Evolutionary conservation across 2,888 invertebrate genomes (phyloP).

Genomic region (Drosophila suboccidentalis): DNA sequence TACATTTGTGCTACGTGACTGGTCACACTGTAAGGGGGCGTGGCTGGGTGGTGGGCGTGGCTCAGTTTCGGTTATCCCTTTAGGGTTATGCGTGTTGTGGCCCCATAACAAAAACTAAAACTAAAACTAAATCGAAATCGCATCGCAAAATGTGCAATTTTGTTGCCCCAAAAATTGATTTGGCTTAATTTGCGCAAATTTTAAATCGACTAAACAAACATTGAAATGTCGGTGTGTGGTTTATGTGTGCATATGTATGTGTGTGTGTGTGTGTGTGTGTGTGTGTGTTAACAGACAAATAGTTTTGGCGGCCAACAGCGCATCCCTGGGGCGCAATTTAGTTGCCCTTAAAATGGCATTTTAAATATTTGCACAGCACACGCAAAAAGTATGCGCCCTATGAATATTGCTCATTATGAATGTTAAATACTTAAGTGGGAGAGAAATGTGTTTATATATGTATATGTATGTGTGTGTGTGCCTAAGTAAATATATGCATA

Average conservation of each 20-base stretch:
- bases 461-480: not conserved
- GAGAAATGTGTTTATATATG: not conserved
- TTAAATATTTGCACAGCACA: conserved; percentile 72
- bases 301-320: conserved; percentile 40
- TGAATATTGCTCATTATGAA: conserved; percentile 69
- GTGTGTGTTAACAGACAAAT: conserved; percentile 38
- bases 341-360: conserved; percentile 55
- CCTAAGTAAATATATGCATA: conserved; percentile 42
- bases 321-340: conserved; percentile 62
- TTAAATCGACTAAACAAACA: conserved; percentile 58
- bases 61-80: conserved; percentile 36
- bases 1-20: conserved; percentile 80
- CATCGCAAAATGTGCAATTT: conserved; percentile 63
- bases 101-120: conserved; percentile 51
- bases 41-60: not conserved
- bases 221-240: not conserved
- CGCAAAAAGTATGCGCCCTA: conserved; percentile 60
- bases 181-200: conserved; percentile 76
- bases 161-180: conserved; percentile 70
- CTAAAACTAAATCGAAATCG: conserved; percentile 49
- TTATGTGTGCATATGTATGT: conserved; percentile 3
- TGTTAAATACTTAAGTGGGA: conserved; percentile 52
- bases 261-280: not conserved
- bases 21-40: conserved; percentile 54
- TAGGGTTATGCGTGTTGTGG: conserved; percentile 47